Evolutionary conservation across 2,888 invertebrate genomes (phyloP), one percentile per base, ranked within the genome.

Genomic region (Gasteruption jaculator): DNA sequence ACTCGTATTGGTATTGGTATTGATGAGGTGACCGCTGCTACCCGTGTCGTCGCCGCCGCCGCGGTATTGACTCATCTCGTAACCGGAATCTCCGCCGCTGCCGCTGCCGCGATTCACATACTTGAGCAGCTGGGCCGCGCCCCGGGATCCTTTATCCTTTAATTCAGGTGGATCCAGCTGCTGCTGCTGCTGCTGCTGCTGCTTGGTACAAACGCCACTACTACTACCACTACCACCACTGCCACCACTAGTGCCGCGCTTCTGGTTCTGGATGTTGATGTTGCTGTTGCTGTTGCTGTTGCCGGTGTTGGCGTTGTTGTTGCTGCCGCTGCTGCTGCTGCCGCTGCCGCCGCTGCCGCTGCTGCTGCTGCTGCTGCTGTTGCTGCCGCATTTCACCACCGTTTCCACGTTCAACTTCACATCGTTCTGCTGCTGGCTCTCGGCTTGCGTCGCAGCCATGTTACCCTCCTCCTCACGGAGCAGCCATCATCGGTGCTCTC

Each of bases 401-500:
- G 57, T 60, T 60, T 58, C 52, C 57, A 64, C 65, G 58, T 57
- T 66, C 53, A 58, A 56, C 58, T 68, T 67, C 58, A 68, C 68
- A 79, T 85, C 84, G 79, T 83, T 83, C 78, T 83, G 83, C 78
- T 83, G 83, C 75, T 84, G 84, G 77, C 83, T 80, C 80, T 85
- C 85, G 76, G 85, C 83, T 81, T 83, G 84, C 80, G 85, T 85
- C 79, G 85, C 84, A 83, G 85, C 85, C 85, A 85, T 85, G 81
- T 83, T 83, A 63, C 61, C 40, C 50, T 54, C n/a, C 57, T 60
- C 61, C 61, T 63, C 64, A 63, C 60, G 63, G 60, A 59, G 60
- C 61, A 60, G 63, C 61, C 60, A 56, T 57, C 58, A 58, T 58
- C 51, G n/a, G n/a, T n/a, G n/a, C n/a, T n/a, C n/a, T n/a, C n/a